These are phyloP conservation scores for Sebastes jordani DNA, from an alignment of 2,797 vertebrate species.

Conservation along the genomic window DNA sequence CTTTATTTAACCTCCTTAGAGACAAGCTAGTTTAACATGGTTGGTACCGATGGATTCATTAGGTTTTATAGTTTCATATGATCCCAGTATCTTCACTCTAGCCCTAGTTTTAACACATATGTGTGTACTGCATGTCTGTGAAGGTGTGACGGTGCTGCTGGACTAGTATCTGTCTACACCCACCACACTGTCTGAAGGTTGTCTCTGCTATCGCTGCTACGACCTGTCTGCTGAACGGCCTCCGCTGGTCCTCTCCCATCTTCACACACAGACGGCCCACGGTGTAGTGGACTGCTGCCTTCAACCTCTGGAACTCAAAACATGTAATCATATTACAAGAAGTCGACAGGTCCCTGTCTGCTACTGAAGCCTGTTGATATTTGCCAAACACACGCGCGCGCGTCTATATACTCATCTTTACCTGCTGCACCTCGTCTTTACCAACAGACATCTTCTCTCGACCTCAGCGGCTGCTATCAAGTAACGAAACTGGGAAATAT, in stretches of 20 bases:
- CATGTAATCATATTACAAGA: not conserved
- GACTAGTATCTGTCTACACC: not conserved
- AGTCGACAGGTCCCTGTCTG: rapidly evolving
- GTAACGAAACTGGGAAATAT: rapidly evolving
- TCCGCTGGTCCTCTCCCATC: conserved; percentile 72
- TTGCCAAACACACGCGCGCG: not conserved
- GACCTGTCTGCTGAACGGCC: conserved; percentile 85
- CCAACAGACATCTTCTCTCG: conserved; percentile 58
- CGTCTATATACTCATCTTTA: not conserved
- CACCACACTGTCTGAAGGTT: conserved; percentile 92
- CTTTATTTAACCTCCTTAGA: too few species aligned
- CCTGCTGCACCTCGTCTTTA: conserved; percentile 62
- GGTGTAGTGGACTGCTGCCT: conserved; percentile 89
- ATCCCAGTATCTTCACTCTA: too few species aligned
- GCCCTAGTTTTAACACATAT: too few species aligned
- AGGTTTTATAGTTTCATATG: too few species aligned
- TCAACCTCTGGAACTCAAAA: conserved; percentile 83
- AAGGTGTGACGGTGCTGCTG: not conserved
- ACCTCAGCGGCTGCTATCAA: not conserved
- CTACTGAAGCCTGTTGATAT: not conserved
- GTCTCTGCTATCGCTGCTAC: conserved; percentile 89
- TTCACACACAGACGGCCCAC: conserved; percentile 85
- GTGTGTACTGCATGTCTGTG: not conserved
- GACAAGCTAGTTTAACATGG: too few species aligned
- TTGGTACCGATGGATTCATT: too few species aligned